Conservation (phyloP, 2,888 invertebrate genomes). For the Scelioninae gen. 1 region DNA sequence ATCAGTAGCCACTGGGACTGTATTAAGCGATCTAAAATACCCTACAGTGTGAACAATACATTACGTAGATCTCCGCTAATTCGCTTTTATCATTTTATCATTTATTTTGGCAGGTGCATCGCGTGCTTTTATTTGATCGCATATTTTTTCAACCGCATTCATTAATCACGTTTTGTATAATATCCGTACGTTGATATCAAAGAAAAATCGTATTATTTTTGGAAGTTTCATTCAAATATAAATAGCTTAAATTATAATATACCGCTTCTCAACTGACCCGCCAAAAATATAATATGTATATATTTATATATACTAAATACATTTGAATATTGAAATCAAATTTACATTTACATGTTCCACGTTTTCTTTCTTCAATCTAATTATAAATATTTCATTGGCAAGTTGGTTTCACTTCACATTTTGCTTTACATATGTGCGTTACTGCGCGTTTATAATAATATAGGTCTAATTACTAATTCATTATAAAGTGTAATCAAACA, state of each 20-base stretch:
- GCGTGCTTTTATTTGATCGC: constrained; percentile 28
- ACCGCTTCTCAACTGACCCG: neutral
- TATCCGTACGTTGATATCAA: constrained; percentile 15
- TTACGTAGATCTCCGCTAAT: constrained; percentile 82
- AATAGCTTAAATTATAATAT: constrained; percentile 3
- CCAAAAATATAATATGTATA: too few species aligned
- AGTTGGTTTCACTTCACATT: neutral
- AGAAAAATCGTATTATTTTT: constrained; percentile 23
- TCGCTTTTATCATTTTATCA: constrained; percentile 73
- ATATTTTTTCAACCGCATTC: constrained; percentile 24
- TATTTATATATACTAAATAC: too few species aligned
- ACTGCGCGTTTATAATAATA: neutral
- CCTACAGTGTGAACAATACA: constrained; percentile 75
- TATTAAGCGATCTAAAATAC: constrained; percentile 45
- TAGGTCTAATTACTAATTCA: neutral
- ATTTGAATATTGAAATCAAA: neutral
- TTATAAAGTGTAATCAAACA: constrained; percentile 1
- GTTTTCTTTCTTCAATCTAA: neutral
- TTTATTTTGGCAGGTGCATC: constrained; percentile 30
- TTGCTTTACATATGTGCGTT: neutral
- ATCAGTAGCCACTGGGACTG: constrained; percentile 23
- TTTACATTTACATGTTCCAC: too few species aligned
- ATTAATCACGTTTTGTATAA: constrained; percentile 49
- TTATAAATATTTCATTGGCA: neutral
- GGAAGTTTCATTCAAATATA: neutral